Conservation (phyloP, 2,888 invertebrate species). For the Ypsolopha sequella region DNA sequence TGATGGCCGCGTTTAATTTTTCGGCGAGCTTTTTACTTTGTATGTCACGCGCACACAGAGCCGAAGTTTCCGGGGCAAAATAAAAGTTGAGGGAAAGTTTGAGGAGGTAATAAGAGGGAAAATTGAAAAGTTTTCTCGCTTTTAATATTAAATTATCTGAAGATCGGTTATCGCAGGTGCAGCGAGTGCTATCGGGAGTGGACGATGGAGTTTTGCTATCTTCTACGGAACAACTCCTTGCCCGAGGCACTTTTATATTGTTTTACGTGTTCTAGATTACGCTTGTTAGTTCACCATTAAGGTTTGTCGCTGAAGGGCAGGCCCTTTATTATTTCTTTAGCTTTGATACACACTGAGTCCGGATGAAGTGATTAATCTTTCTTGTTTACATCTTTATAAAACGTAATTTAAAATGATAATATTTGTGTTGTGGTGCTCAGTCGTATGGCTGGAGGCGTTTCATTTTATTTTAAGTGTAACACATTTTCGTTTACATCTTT, state of each 20-base stretch:
- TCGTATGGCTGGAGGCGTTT: background rate
- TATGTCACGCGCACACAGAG: conserved; percentile 52
- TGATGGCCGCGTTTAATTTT: conserved; percentile 61
- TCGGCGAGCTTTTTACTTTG: conserved; percentile 36
- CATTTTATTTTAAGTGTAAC: background rate
- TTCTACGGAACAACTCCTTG: conserved; percentile 2
- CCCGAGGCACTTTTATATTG: conserved; percentile 28
- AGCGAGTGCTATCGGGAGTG: conserved; percentile 20
- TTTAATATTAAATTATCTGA: conserved; percentile 41
- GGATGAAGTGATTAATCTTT: conserved; percentile 1
- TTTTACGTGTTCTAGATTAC: conserved; percentile 49
- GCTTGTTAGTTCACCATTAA: conserved; percentile 51
- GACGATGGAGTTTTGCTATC: conserved; percentile 11
- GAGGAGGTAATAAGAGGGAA: conserved; percentile 38
- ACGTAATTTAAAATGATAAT: conserved; percentile 8
- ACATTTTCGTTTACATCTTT: background rate
- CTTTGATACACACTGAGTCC: conserved; percentile 13
- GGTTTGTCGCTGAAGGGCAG: conserved; percentile 30
- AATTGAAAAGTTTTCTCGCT: conserved; percentile 50
- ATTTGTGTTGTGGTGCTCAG: background rate
- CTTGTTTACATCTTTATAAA: conserved; percentile 27
- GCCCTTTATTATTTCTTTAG: conserved; percentile 38
- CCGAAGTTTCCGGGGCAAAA: conserved; percentile 46
- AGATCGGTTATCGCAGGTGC: conserved; percentile 37
- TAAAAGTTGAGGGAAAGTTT: conserved; percentile 28